A percentile compares a stretch with the other conserved stretches of the same genome.
Evolutionary conservation across 2,888 invertebrate species (phyloP).

Genomic region (Lacanobia wlatinum): DNA sequence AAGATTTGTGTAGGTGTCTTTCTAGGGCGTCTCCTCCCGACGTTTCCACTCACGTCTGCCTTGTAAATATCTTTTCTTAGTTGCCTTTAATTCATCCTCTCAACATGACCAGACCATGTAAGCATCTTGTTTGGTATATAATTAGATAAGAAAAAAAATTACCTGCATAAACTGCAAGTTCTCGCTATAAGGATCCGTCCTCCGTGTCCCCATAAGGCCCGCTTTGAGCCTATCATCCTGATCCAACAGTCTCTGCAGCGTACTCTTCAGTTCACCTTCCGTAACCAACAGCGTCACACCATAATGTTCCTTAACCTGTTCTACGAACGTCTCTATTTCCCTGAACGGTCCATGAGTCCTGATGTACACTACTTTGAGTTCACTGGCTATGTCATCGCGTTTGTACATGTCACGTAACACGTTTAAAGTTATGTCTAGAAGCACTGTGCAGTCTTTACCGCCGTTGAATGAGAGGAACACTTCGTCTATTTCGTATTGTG

Average conservation of each 20-base stretch:
- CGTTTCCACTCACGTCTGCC: no score
- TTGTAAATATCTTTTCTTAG: no score
- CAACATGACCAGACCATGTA: no score
- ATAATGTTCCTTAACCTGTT: conserved; percentile 93
- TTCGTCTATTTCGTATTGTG: conserved; percentile 93
- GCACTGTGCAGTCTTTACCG: conserved; percentile 99
- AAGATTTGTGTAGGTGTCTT: no score
- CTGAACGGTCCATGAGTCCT: conserved; percentile 95
- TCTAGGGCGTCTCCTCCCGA: no score
- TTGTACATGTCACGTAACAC: conserved; percentile 76
- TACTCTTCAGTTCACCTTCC: conserved; percentile 93
- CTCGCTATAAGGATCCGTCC: conserved; percentile 96
- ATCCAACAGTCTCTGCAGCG: conserved; percentile 92
- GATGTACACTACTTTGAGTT: conserved; percentile 95
- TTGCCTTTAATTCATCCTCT: no score
- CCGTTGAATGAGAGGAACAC: conserved; percentile 98
- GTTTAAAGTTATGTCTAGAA: conserved; percentile 91
- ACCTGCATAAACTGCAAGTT: conserved; percentile 93
- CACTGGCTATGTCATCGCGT: conserved; percentile 79
- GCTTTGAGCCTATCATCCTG: conserved; percentile 93
- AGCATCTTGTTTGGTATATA: no score
- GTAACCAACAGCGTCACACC: conserved; percentile 93
- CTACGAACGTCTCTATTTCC: conserved; percentile 96
- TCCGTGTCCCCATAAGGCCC: conserved; percentile 97
- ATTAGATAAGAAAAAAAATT: conserved; percentile 26